Base-by-base conservation (phyloP, 2,888 invertebrate genomes). In the Eulithis testata region DNA sequence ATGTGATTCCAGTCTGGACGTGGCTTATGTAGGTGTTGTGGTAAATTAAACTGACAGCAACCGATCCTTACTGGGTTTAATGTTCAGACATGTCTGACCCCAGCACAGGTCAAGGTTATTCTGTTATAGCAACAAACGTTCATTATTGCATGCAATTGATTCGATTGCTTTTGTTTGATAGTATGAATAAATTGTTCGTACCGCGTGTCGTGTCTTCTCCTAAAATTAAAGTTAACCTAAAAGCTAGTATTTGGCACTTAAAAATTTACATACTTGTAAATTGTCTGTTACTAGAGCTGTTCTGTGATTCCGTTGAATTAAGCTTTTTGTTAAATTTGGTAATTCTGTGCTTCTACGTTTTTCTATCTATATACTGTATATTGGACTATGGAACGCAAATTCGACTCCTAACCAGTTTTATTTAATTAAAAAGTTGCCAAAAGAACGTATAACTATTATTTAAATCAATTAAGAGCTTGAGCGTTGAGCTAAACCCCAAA, bases 21-120 rank as follows among this genome's bases (percentile, higher is more conserved):
- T 51, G 14, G 45, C 36, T 56, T 51, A 21, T 40, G 40, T 40
- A 40, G 40, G 40, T 27, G 11, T 31, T 62, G 44, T n/a, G 31
- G 36, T 55, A 52, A 65, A 50, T 51, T 9, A 27, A 55, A 66
- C 57, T 65, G 63, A 64, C 60, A 55, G 49, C 7, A 67, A 68
- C 73, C 66, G 60, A 69, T 69, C 59, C 60, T 45, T 51, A 65
- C 73, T 65, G 64, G 69, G 63, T 72, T 66, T 52, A 56, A 72
- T 67, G 45, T 43, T 21, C 21, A 51, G 56, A 37, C 47, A 60
- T 59, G 67, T 64, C 65, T 65, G 63, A 64, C 65, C 58, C 56
- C 37, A 55, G 61, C 40, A 45, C 53, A 63, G 69, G 71, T 69
- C 73, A 73, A 45, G 69, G 73, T 50, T 65, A 56, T 60, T 63